These are phyloP conservation scores for Glareola pratincola DNA, from an alignment of 2,113 vertebrate genomes.

Conservation along the genomic window DNA sequence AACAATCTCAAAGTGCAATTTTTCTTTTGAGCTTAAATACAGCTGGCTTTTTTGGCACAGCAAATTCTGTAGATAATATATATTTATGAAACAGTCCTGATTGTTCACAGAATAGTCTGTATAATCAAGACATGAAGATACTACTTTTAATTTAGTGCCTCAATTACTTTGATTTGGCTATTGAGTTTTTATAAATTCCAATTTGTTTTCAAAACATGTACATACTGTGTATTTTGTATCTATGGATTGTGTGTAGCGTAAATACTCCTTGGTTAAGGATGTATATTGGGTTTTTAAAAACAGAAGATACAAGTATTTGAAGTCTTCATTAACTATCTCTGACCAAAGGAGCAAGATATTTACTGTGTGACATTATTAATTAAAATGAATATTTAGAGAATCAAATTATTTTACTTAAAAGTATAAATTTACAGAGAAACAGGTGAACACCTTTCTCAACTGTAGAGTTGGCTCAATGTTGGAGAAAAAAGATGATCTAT, in stretches of 20 bases:
- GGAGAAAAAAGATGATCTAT: slow-evolving; percentile 41
- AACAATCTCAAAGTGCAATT: slow-evolving; percentile 71
- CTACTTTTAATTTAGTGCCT: slow-evolving; percentile 78
- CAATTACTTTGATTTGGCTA: slow-evolving; percentile 76
- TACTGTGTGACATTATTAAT: slow-evolving; percentile 40
- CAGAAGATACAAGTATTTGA: slow-evolving; percentile 52
- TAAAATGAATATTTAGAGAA: slow-evolving; percentile 60
- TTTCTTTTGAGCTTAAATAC: slow-evolving; percentile 69
- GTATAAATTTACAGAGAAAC: slow-evolving; percentile 42
- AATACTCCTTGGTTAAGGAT: slow-evolving; percentile 63
- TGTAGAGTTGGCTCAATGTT: slow-evolving; percentile 18
- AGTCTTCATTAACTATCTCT: slow-evolving; percentile 62
- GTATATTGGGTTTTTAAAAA: slow-evolving; percentile 64
- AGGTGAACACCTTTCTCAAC: neutral
- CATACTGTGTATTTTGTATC: slow-evolving; percentile 68
- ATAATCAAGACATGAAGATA: slow-evolving; percentile 69
- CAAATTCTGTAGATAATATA: slow-evolving; percentile 75
- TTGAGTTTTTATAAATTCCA: slow-evolving; percentile 75
- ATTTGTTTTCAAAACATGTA: slow-evolving; percentile 69
- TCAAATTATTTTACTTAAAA: slow-evolving; percentile 68
- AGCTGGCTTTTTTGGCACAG: slow-evolving; percentile 67
- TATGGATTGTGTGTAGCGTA: slow-evolving; percentile 41
- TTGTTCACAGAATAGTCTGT: slow-evolving; percentile 71
- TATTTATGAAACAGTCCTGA: slow-evolving; percentile 80
- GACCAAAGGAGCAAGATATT: slow-evolving; percentile 65